Evolutionary conservation across 92 coral and sea anemone species (phyloP).

Genomic region (Siderastrea siderea): DNA sequence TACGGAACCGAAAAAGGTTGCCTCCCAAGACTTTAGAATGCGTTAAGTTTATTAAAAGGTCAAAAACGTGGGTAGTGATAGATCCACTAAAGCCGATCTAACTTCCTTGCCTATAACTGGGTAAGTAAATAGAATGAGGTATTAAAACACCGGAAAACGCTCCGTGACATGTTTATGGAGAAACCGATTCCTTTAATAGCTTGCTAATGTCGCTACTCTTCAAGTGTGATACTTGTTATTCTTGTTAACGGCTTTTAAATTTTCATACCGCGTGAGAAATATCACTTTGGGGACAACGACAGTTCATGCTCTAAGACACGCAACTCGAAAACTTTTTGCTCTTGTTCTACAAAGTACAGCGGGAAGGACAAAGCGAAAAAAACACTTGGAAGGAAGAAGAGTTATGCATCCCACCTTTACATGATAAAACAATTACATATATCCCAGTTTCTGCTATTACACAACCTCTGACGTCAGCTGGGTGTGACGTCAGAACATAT

Average conservation of each 20-base stretch:
- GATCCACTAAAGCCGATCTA: neutral
- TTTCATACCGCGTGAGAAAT: neutral
- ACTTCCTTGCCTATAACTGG: neutral
- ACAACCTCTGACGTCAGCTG: conserved; percentile 6
- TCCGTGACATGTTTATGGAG: neutral
- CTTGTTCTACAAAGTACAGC: neutral
- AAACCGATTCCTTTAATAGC: neutral
- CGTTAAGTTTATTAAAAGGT: neutral
- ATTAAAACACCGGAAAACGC: neutral
- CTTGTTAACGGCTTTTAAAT: neutral
- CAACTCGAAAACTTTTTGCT: neutral
- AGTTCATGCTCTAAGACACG: neutral
- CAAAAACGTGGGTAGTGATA: neutral
- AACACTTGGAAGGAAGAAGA: neutral
- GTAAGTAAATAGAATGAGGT: neutral
- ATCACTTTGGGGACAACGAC: neutral
- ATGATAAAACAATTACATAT: neutral
- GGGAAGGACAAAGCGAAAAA: neutral
- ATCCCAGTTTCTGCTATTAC: neutral
- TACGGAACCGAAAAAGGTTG: conserved; percentile 2
- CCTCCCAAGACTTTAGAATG: neutral
- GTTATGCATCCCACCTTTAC: neutral
- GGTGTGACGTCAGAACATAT: conserved; percentile 10
- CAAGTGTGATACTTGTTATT: no score
- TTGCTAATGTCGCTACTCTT: neutral